Evolutionary conservation across 2,888 invertebrate species (phyloP), one percentile per base, ranked within the genome.

Genomic region (Drosophila ustulata): DNA sequence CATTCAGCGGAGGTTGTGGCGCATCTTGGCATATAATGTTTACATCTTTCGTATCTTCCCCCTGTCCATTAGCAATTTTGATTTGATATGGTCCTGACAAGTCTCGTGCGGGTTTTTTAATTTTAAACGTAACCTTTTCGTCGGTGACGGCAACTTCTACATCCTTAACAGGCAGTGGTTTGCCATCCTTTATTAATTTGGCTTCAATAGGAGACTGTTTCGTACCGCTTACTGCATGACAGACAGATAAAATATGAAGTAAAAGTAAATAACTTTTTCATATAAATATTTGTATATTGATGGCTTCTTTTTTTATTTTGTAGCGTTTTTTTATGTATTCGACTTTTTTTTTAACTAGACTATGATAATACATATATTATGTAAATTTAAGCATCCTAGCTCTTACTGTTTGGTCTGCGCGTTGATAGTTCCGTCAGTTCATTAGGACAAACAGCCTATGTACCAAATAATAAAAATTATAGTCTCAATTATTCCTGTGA

Each of bases 81-180:
- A 99, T 95, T 92, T 98, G 97, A 93, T 99, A 99, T 88, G 95
- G 95, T 51, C 99, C 99, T 73, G 98, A 96, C 70, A 95, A 95
- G 73, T 96, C 96, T 68, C 97, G 94, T 11, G 95, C 93, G 0
- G 98, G 98, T 91, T 98, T 98, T 90, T 98, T 98, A 88, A 98
- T 95, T 92, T 97, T 98, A 91, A 97, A 97, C 4, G 96, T 95
- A 49, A 98, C 94, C 91, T 97, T 97, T 80, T 98, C 98, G 86
- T 98, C 98, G 55, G 96, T 95, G n/a, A 99, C 96, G 25, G 97
- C 94, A 26, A 97, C 95, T 91, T 98, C 98, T 11, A 98, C 96
- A 86, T 98, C 98, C 90, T 97, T 98, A 26, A 96, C 93, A 32
- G 97, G 96, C 80, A 98, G 93, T 4, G 96, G 94, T 93, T 98